A percentile compares a stretch with the other conserved stretches of the same genome.
Evolutionary conservation across 2,797 vertebrate species (phyloP).

Genomic region (Sylvia borin): DNA sequence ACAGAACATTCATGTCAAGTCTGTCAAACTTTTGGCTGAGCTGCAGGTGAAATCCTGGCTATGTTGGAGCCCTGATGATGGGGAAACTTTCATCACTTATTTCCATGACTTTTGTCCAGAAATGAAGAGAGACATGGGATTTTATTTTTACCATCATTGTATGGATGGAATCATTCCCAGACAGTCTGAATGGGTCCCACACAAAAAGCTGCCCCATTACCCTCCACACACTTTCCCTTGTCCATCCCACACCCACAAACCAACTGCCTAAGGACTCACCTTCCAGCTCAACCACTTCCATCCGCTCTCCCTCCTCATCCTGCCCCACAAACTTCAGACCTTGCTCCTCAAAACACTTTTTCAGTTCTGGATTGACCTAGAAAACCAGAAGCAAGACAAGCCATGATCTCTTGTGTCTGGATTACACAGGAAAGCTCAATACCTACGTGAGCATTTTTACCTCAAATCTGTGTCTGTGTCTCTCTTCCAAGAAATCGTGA

Average conservation of each 20-base stretch:
- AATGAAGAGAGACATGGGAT: background rate
- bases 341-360: constrained; percentile 85
- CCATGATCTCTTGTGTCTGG: background rate
- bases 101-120: background rate
- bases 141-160: background rate
- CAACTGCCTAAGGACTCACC: constrained; percentile 71
- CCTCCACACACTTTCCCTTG: background rate
- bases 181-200: background rate
- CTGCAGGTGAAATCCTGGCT: background rate
- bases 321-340: constrained; percentile 93
- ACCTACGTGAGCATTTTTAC: constrained; percentile 58
- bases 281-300: constrained; percentile 94
- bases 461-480: constrained; percentile 95
- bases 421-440: background rate
- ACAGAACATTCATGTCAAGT: background rate
- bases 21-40: background rate
- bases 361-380: constrained; percentile 93
- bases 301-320: constrained; percentile 91
- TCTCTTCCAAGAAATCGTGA: constrained; percentile 88
- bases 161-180: background rate
- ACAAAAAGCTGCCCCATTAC: background rate
- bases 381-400: background rate
- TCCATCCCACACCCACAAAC: background rate
- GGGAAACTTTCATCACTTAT: too few relatives aligned
- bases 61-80: fast-evolving